Conservation (phyloP, 2,113 vertebrate species). For the Syngnathoides biaculeatus region DNA sequence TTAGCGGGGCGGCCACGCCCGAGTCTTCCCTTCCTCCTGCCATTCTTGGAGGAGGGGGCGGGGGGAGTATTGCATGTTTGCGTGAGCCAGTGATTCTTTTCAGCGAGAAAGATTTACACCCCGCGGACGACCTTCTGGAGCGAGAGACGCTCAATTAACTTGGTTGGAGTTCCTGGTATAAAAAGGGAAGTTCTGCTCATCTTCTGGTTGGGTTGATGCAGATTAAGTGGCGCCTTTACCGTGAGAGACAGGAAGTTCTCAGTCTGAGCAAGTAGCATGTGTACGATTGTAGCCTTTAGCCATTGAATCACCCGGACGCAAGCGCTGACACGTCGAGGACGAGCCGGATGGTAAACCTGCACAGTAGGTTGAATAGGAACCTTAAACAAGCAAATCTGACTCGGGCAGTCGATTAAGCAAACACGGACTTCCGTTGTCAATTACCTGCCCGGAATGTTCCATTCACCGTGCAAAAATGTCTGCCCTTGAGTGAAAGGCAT, state of each 20-base stretch:
- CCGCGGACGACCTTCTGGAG: background rate
- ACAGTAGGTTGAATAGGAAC: background rate
- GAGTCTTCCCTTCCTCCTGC: constrained; percentile 19
- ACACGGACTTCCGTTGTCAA: background rate
- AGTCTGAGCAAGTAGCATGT: background rate
- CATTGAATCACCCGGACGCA: constrained; percentile 1
- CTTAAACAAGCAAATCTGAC: background rate
- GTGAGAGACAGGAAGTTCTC: background rate
- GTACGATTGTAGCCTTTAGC: background rate
- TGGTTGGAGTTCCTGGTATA: background rate
- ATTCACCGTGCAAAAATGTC: too few relatives aligned
- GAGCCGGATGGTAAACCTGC: background rate
- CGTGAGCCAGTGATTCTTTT: background rate
- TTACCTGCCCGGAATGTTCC: too few relatives aligned
- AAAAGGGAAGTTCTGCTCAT: background rate
- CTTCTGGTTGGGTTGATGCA: background rate
- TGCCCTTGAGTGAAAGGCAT: too few relatives aligned
- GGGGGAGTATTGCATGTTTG: constrained; percentile 1
- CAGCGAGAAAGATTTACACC: constrained; percentile 1
- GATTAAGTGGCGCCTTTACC: background rate
- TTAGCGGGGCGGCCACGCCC: constrained; percentile 58
- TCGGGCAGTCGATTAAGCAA: background rate
- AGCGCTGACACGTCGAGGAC: background rate
- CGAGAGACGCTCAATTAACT: background rate
- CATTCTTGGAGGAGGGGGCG: constrained; percentile 4